Base-by-base conservation (phyloP, 2,888 invertebrate genomes). In the Odontocerum albicorne region DNA sequence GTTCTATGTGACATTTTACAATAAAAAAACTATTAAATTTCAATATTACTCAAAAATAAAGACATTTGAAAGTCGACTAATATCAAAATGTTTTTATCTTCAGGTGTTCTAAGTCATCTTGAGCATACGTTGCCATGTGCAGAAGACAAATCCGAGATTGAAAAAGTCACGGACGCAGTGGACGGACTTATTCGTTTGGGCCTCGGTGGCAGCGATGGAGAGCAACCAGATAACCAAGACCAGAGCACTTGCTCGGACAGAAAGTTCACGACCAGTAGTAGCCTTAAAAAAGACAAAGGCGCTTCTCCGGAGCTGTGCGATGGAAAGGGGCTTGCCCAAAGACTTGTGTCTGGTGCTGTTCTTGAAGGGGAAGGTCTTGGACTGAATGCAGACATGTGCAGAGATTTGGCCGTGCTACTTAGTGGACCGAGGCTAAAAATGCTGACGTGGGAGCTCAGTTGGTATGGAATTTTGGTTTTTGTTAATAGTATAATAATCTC, bases 391-490 rank as follows among this genome's bases (percentile, higher is more conserved):
- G 85, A 84, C 57, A 67, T 87, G 22, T 84, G 86, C 65, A 86
- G 87, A 67, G 89, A 89, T 68, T 72, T 90, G 13, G 82, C 84
- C 1, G 86, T 86, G 4, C 77, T 89, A 52, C 70, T 89, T 12
- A 85, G 85, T 43, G 85, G 86, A 63, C 87, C 86, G 0, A 73
- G 90, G 42, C 82, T 87, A 62, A 87, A 88, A 65, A 81, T 85
- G 38, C 74, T 90, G 1, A 86, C 82, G 4, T 90, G 89, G 89
- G 80, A 83, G 49, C 73, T 85, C 8, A 75, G 78, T 27, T 84
- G 84, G 83, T 68, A 68, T 36, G 78, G 7, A 40, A n/a, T 62
- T 83, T n/a, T n/a, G n/a, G n/a, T n/a, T n/a, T n/a, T n/a, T n/a
- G n/a, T n/a, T n/a, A n/a, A n/a, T n/a, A n/a, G n/a, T n/a, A n/a